A percentile compares a stretch with the other conserved stretches of the same genome.
phyloP scores from a whole-genome alignment of 1,140 invertebrate species.

The Drosophila lacteicornis region DNA sequence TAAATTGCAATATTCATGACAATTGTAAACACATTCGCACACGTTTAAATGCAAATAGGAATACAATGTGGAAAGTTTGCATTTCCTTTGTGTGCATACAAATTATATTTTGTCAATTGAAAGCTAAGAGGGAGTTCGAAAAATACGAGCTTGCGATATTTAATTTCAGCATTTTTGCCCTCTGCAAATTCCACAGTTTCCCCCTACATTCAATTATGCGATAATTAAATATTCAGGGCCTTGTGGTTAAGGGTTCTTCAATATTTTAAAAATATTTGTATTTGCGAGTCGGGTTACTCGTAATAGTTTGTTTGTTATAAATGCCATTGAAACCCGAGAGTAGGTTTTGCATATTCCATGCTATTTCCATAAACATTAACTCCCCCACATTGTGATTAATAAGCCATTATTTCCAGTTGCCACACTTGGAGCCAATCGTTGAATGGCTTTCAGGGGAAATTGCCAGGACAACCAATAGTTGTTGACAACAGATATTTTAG shows the following conservation, averaged over 20 bases:
- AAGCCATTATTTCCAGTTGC: conserved; percentile 15
- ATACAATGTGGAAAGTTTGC: conserved; percentile 65
- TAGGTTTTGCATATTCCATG: not conserved
- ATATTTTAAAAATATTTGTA: conserved; percentile 59
- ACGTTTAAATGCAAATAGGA: conserved; percentile 47
- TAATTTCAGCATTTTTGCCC: conserved; percentile 50
- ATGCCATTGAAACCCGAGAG: not conserved
- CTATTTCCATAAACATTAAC: not conserved
- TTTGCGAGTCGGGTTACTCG: conserved; percentile 16
- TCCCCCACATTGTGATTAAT: conserved; percentile 14
- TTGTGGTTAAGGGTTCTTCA: conserved; percentile 50
- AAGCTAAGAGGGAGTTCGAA: conserved; percentile 3
- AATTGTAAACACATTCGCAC: conserved; percentile 70
- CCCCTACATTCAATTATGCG: conserved; percentile 52
- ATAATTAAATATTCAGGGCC: conserved; percentile 60
- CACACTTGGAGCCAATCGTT: conserved; percentile 1
- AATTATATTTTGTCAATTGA: conserved; percentile 66
- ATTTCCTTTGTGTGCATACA: conserved; percentile 68
- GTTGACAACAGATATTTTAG: conserved; percentile 56
- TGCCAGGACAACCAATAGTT: conserved; percentile 59
- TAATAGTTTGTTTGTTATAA: conserved; percentile 13
- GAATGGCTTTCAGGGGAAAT: conserved; percentile 37
- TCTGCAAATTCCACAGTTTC: conserved; percentile 39
- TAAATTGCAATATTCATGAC: conserved; percentile 82
- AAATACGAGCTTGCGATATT: conserved; percentile 35